A percentile compares a stretch with the other conserved stretches of the same genome.
These are phyloP conservation scores for Ailuropoda melanoleuca DNA, from an alignment of 2,113 vertebrate genomes.

Conservation along the genomic window DNA sequence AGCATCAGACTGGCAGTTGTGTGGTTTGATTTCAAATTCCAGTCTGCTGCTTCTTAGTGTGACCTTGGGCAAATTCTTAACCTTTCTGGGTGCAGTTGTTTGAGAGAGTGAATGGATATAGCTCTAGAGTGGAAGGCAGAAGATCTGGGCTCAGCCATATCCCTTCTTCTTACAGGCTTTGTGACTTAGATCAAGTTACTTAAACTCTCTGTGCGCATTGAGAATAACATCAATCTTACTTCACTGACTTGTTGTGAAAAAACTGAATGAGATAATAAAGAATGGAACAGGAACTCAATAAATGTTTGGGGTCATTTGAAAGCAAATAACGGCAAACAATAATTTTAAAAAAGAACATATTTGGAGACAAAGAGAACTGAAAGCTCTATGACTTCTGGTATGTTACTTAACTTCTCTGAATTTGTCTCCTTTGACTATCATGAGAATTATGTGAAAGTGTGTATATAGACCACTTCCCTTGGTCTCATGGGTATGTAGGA, in stretches of 20 bases:
- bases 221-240: neutral
- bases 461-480: neutral
- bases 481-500: neutral
- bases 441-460: neutral
- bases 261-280: neutral
- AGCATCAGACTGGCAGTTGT: neutral
- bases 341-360: neutral
- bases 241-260: neutral
- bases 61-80: neutral
- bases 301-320: neutral
- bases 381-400: neutral
- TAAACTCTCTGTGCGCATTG: neutral
- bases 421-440: neutral
- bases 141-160: neutral
- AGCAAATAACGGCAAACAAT: neutral
- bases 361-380: neutral
- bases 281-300: neutral
- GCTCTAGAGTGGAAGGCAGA: neutral
- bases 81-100: neutral
- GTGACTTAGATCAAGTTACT: neutral
- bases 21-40: neutral
- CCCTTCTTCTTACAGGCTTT: neutral
- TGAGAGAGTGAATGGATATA: neutral
- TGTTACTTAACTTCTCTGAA: neutral
- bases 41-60: neutral